Base-by-base conservation (phyloP, 1,140 invertebrate species). In the Orius insidiosus region DNA sequence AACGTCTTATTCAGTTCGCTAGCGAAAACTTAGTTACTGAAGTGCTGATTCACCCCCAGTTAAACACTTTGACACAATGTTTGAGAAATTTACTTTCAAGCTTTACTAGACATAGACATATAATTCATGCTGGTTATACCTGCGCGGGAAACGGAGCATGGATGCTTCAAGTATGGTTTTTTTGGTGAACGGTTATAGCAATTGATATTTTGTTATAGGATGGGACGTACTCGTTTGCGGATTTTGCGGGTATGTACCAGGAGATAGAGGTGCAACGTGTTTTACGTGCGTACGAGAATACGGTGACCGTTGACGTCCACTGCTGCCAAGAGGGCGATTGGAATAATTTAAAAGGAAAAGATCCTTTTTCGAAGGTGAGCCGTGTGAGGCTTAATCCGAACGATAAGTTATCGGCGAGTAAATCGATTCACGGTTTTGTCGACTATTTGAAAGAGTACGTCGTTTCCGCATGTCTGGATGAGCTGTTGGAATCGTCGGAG, bases 41-140 rank as follows among this genome's bases (percentile, higher is more conserved):
- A 71, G 85, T 89, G 60, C 70, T 88, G 59, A 86, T 87, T 61
- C 87, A 93, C 66, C 88, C 89, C n/a, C 84, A 87, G 65, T 77
- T 87, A 59, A 90, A 87, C 67, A 94, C 89, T 43, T 70, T 96
- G 55, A 77, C 83, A 58, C 86, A 92, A 67, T 93, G 87, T 66
- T 78, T 96, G 66, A 75, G 85, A 53, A 92, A 93, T 69, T 71
- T 96, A 60, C 76, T 97, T 50, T 80, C 82, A 56, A 86, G 85
- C 51, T 90, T 90, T 62, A 90, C 88, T 32, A 75, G 84, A 57
- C 86, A 94, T 66, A 76, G 89, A 54, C 89, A 94, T 65, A 81
- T 97, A 57, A 85, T 97, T 60, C 89, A 94, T 63, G 83, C 88
- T 56, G 93, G 93, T 47, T 95, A 95, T 61, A 88, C 85, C 45